Conservation (phyloP, 2,888 invertebrate species). For the Limenitis camilla region DNA sequence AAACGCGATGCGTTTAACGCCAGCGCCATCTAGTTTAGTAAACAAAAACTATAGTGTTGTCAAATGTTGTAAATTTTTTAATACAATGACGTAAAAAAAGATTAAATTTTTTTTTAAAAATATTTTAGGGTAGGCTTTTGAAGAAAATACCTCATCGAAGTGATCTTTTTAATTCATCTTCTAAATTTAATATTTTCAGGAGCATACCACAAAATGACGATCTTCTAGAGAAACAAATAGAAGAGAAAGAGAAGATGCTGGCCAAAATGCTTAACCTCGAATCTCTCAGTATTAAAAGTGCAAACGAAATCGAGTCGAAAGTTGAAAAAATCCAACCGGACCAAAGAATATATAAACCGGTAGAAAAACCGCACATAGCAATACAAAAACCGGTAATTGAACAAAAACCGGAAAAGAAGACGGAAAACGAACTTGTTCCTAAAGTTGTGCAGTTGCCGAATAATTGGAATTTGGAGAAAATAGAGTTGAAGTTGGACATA, state of each 20-base stretch:
- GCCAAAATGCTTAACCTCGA: conserved; percentile 80
- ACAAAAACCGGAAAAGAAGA: conserved; percentile 18
- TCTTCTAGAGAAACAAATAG: conserved; percentile 80
- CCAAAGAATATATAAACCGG: conserved; percentile 13
- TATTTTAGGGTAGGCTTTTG: too few species aligned
- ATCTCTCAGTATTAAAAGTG: conserved; percentile 49
- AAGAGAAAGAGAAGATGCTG: conserved; percentile 82
- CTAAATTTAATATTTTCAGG: too few species aligned
- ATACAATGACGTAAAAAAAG: too few species aligned
- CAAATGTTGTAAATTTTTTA: too few species aligned
- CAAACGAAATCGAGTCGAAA: conserved; percentile 15
- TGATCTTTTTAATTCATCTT: too few species aligned
- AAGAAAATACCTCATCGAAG: too few species aligned
- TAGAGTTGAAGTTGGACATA: conserved; percentile 54
- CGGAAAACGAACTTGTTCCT: conserved; percentile 46
- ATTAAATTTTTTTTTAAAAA: too few species aligned
- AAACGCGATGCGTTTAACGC: too few species aligned
- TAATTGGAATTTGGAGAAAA: conserved; percentile 74
- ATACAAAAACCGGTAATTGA: conserved; percentile 10
- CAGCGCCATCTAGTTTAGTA: too few species aligned
- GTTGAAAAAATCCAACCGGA: not conserved
- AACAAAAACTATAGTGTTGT: too few species aligned
- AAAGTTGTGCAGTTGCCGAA: conserved; percentile 72
- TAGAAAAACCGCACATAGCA: conserved; percentile 8
- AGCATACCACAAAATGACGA: conserved; percentile 75